Evolutionary conservation across 2,113 vertebrate species (phyloP), one percentile per base, ranked within the genome.

Genomic region (Anolis sagrei): DNA sequence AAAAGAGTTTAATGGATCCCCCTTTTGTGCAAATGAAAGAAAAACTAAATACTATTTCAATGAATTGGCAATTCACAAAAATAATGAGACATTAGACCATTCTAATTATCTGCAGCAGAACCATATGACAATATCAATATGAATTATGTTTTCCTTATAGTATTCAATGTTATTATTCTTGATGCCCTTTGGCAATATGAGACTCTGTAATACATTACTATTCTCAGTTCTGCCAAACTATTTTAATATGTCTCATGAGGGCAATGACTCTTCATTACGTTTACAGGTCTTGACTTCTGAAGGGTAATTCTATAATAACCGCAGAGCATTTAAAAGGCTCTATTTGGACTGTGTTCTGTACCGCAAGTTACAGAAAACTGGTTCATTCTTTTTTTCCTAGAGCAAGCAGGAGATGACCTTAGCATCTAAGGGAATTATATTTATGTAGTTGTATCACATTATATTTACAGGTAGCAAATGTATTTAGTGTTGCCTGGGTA

Each of bases 61-160:
- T 1, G 1, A 0, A 19, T 62, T 81, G 21, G 69, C 86, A 61
- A 82, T 83, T 29, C 23, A 87, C 4, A 61, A 21, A 51, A 4
- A 49, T 36, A 2, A 69, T 54, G 85, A 84, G 86, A 70, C 0
- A 1, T 16, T 76, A 82, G 61, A 49, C 10, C 86, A 86, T 68
- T 74, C 79, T 8, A 86, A 76, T 88, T 64, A 73, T 10, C 13
- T 79, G 89, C 80, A 88, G 86, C 83, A 77, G 34, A 21, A 32
- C 2, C 1, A 34, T 21, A 77, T 49, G 44, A 73, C 44, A 6
- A 81, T 27, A 86, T 61, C 0, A 11, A 76, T 82, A 29, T 51
- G 69, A 89, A 66, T 5, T 11, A 84, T 16, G 77, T 76, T 39
- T 75, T 82, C 75, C 68, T 78, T 77, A 73, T 69, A 51, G 49